Percentiles rank a stretch among this genome's conserved stretches.
These are phyloP conservation scores for Axea sp. DNA, from an alignment of 2,888 invertebrate species.

Conservation along the genomic window DNA sequence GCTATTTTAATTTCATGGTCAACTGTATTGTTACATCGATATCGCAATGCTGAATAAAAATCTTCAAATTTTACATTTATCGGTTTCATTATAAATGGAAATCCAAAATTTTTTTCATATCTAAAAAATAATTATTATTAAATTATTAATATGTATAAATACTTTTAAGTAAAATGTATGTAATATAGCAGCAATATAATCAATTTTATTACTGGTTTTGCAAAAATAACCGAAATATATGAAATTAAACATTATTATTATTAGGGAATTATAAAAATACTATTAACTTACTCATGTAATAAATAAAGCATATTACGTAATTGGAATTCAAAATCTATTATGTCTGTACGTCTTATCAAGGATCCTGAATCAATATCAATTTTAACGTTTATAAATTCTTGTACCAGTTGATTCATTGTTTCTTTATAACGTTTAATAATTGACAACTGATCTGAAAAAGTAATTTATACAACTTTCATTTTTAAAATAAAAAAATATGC, in stretches of 20 bases:
- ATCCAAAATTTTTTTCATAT: slow-evolving; percentile 33
- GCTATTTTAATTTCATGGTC: slow-evolving; percentile 32
- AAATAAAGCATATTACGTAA: slow-evolving; percentile 20
- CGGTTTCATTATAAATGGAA: slow-evolving; percentile 34
- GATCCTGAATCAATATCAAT: slow-evolving; percentile 31
- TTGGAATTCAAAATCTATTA: slow-evolving; percentile 20
- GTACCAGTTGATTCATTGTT: slow-evolving; percentile 14
- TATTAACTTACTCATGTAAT: slow-evolving; percentile 24
- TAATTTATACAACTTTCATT: not conserved
- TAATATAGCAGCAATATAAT: too few relatives aligned
- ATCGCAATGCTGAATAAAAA: slow-evolving; percentile 20
- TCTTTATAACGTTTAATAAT: slow-evolving; percentile 35
- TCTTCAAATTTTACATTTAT: slow-evolving; percentile 31
- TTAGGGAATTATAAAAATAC: too few relatives aligned
- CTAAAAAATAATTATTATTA: slow-evolving; percentile 15
- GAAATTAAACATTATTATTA: too few relatives aligned
- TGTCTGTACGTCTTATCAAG: slow-evolving; percentile 15
- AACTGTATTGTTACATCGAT: slow-evolving; percentile 22
- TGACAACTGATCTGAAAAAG: slow-evolving; percentile 14
- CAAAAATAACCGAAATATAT: too few relatives aligned
- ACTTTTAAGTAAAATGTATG: not conserved
- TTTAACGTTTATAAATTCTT: slow-evolving; percentile 27
- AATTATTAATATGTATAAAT: not conserved
- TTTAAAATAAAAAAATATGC: too few relatives aligned
- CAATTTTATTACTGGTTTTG: too few relatives aligned